Conservation (phyloP, 2,113 vertebrate genomes). For the Protobothrops flavoviridis region DNA sequence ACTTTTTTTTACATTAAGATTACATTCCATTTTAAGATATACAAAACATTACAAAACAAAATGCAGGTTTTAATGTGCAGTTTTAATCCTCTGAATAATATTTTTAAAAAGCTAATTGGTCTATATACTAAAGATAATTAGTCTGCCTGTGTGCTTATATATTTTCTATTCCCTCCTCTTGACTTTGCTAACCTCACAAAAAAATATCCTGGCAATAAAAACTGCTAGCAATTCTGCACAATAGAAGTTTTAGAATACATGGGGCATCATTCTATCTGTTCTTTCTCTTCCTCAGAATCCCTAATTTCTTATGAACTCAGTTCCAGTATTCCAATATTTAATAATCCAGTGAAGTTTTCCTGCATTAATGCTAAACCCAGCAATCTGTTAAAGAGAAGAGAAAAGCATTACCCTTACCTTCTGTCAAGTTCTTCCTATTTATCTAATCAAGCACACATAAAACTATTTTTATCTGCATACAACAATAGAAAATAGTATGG, state of each 20-base stretch:
- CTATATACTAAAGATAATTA: not conserved
- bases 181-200: conserved; percentile 3
- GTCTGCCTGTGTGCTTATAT: not conserved
- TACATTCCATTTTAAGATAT: not conserved
- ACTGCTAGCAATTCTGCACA: conserved; percentile 15
- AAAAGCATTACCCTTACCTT: not conserved
- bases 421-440: not conserved
- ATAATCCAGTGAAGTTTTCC: not conserved
- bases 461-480: not conserved
- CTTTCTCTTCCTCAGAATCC: not conserved
- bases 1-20: not conserved
- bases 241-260: conserved; percentile 11
- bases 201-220: conserved; percentile 5
- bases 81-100: not conserved
- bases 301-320: not conserved
- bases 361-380: not conserved
- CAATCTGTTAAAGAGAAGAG: not conserved
- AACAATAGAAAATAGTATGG: not conserved
- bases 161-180: not conserved
- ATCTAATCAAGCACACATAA: not conserved
- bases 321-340: not conserved
- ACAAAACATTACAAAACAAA: not conserved
- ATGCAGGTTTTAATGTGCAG: not conserved
- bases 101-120: not conserved
- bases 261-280: not conserved